phyloP scores from a whole-genome alignment of 2,113 vertebrate species.

The Oxyruncus cristatus region DNA sequence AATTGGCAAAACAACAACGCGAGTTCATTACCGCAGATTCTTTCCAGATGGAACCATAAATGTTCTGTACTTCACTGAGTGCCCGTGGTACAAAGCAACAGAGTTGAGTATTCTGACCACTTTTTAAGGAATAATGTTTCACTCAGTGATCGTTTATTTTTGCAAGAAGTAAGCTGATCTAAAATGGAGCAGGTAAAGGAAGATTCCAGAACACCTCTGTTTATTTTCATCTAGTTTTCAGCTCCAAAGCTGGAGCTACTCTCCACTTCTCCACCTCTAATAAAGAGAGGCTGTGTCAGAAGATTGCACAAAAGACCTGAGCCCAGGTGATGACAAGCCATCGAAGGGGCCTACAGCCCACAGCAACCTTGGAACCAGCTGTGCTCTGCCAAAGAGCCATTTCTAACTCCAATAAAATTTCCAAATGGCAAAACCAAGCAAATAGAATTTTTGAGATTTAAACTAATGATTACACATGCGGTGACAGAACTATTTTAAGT shows the following conservation, averaged over 20 bases:
- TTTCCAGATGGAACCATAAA: slow-evolving; percentile 55
- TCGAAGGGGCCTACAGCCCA: background rate
- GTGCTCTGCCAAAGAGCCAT: too few relatives aligned
- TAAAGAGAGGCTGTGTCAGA: too few relatives aligned
- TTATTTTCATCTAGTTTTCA: background rate
- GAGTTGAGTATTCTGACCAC: background rate
- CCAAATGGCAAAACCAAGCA: background rate
- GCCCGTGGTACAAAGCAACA: background rate
- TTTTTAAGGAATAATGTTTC: background rate
- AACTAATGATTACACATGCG: background rate
- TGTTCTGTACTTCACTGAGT: background rate
- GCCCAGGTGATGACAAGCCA: too few relatives aligned
- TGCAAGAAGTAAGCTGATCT: background rate
- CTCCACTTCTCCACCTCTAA: accelerated
- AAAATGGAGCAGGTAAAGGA: background rate
- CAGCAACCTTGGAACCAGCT: accelerated
- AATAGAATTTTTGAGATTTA: background rate
- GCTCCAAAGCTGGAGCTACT: background rate
- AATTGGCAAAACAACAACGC: slow-evolving; percentile 62
- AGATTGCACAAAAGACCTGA: background rate
- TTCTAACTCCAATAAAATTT: background rate
- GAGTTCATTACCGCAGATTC: slow-evolving; percentile 60
- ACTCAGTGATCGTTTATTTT: background rate
- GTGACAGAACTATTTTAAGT: background rate
- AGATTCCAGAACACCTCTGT: background rate